These are phyloP conservation scores for Threskiornis aethiopicus DNA, from an alignment of 2,797 vertebrate species.

Conservation along the genomic window DNA sequence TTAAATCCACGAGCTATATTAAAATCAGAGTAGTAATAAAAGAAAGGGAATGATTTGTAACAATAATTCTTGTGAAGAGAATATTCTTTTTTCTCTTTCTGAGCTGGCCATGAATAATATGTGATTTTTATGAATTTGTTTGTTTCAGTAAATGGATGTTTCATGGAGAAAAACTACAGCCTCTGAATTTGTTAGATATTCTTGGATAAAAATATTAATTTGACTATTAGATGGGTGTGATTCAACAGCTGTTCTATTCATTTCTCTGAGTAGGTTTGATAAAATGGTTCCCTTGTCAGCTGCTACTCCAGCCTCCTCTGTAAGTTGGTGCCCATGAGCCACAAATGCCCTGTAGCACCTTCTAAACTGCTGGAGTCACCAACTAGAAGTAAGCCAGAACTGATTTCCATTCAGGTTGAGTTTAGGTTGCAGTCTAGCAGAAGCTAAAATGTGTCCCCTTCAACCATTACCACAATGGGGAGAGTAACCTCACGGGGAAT, in stretches of 20 bases:
- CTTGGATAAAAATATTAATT: not conserved
- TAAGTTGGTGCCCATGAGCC: not conserved
- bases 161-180: not conserved
- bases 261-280: not conserved
- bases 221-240: not conserved
- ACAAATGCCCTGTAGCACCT: not conserved
- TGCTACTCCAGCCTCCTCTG: not conserved
- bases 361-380: not conserved
- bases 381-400: not conserved
- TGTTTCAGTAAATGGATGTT: not conserved
- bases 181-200: not conserved
- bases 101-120: not conserved
- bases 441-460: not conserved
- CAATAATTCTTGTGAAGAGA: not conserved
- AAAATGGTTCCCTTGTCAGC: not conserved
- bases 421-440: not conserved
- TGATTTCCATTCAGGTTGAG: not conserved
- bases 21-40: constrained; percentile 16
- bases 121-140: not conserved
- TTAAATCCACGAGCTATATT: constrained; percentile 37
- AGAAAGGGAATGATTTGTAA: not conserved
- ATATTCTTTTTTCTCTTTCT: not conserved
- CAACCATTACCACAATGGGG: not conserved
- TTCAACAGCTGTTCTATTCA: not conserved
- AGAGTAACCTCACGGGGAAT: not conserved